Evolutionary conservation across 2,113 vertebrate species (phyloP).

Genomic region (Alexandromys fortis): DNA sequence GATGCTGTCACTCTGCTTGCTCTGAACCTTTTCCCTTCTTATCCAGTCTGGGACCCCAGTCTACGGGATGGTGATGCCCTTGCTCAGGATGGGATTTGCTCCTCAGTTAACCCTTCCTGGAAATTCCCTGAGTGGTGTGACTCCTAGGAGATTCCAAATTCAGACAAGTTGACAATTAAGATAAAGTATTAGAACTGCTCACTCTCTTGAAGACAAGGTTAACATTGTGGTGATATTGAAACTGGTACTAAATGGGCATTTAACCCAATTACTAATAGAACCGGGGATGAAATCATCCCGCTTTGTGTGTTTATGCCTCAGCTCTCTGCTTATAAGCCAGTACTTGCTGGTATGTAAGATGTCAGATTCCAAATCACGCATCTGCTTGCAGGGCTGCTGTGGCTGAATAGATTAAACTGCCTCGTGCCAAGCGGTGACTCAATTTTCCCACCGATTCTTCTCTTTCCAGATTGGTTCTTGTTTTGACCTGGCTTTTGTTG

Average conservation of each 20-base stretch:
- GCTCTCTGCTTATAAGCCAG: background rate
- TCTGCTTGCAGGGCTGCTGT: background rate
- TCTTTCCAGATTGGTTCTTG: conserved; percentile 9
- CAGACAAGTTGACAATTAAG: background rate
- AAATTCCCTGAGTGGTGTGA: too few species aligned
- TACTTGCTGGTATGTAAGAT: background rate
- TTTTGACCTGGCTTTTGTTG: conserved; percentile 14
- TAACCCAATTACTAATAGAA: background rate
- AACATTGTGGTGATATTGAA: background rate
- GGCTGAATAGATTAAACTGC: background rate
- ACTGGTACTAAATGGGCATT: background rate
- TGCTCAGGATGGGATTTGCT: background rate
- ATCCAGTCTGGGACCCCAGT: background rate
- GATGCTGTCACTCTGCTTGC: too few species aligned
- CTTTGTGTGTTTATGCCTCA: background rate
- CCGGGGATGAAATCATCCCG: background rate
- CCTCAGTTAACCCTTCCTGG: background rate
- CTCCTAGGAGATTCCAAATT: background rate
- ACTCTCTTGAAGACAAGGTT: background rate
- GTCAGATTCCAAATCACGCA: background rate
- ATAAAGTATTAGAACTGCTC: background rate
- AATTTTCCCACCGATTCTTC: background rate
- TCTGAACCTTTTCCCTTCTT: background rate
- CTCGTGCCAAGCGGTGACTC: background rate
- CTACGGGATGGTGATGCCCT: background rate